Percentiles rank a stretch among this genome's conserved stretches.
Evolutionary conservation across 1,140 invertebrate species (phyloP).

Genomic region (Achroia grisella): DNA sequence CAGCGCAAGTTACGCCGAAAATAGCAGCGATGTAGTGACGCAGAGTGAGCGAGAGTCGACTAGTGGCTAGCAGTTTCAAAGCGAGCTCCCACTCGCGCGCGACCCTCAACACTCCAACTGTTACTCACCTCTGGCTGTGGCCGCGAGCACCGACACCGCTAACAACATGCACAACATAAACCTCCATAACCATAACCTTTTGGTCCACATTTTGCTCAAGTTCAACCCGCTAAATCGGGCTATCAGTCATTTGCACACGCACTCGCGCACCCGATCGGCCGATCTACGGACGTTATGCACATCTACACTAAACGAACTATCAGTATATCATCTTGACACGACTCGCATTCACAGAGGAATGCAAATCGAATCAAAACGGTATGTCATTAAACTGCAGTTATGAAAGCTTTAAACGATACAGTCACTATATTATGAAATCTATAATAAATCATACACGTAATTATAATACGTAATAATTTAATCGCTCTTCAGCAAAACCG

Average conservation of each 20-base stretch:
- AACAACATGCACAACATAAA: constrained; percentile 67
- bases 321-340: constrained; percentile 28
- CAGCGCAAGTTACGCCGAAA: constrained; percentile 65
- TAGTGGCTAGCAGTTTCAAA: background rate
- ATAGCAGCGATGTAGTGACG: constrained; percentile 57
- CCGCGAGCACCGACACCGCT: constrained; percentile 55
- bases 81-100: constrained; percentile 21
- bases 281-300: constrained; percentile 50
- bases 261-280: constrained; percentile 63
- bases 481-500: constrained; percentile 35
- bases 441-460: background rate
- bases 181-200: constrained; percentile 68
- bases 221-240: constrained; percentile 52
- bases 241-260: constrained; percentile 67
- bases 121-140: constrained; percentile 62
- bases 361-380: constrained; percentile 35
- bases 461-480: constrained; percentile 9
- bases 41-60: constrained; percentile 18
- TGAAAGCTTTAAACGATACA: constrained; percentile 1
- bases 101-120: constrained; percentile 16
- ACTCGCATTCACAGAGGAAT: constrained; percentile 42
- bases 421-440: background rate
- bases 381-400: constrained; percentile 37
- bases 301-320: constrained; percentile 48
- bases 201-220: constrained; percentile 66